phyloP scores from a whole-genome alignment of 2,888 invertebrate genomes.

The Scrobipalpa atriplicella region DNA sequence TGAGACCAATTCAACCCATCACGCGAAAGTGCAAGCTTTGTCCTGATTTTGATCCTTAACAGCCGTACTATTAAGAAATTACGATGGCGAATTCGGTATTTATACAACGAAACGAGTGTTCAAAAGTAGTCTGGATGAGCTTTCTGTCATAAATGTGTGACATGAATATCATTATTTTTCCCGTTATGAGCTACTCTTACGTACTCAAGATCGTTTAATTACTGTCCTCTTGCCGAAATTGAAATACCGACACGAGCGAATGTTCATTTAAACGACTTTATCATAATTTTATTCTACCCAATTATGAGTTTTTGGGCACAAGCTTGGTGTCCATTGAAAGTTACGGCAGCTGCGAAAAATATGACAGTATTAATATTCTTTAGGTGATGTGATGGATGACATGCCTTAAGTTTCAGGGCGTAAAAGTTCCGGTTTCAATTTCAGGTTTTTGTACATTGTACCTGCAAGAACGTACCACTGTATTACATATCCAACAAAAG shows the following conservation, averaged over 20 bases:
- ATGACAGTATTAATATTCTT: constrained; percentile 9
- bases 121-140: neutral
- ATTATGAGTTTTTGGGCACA: constrained; percentile 11
- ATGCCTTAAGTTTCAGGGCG: constrained; percentile 8
- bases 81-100: neutral
- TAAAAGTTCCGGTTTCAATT: constrained; percentile 6
- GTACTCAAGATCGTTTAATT: neutral
- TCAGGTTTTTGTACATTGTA: constrained; percentile 3
- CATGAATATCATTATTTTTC: constrained; percentile 30
- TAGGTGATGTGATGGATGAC: constrained; percentile 4
- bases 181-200: constrained; percentile 21
- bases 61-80: too few species aligned
- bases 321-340: constrained; percentile 8
- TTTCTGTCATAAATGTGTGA: neutral
- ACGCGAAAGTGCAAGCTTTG: too few species aligned
- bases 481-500: neutral
- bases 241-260: constrained; percentile 10
- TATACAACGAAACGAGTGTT: neutral
- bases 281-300: constrained; percentile 4
- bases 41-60: too few species aligned
- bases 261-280: constrained; percentile 2
- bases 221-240: constrained; percentile 14
- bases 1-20: too few species aligned
- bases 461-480: neutral
- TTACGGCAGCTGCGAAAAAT: constrained; percentile 9